Conservation (phyloP, 2,888 invertebrate genomes). For the Lacanobia oleracea region DNA sequence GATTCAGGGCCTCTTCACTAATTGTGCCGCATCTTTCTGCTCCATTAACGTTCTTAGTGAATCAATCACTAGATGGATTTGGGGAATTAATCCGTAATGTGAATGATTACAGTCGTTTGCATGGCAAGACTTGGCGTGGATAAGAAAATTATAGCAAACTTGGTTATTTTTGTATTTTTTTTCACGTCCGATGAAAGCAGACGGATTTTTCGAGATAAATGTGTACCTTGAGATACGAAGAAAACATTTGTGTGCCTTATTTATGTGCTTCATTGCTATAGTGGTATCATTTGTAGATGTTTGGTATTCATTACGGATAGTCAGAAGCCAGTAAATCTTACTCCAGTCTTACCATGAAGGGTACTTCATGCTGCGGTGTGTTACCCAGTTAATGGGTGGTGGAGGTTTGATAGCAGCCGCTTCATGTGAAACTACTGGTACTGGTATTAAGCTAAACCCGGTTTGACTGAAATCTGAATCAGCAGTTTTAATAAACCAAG, state of each 20-base stretch:
- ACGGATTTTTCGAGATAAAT: not conserved
- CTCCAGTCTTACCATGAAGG: no score
- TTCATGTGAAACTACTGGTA: no score
- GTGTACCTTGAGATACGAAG: not conserved
- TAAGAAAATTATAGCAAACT: conserved; percentile 15
- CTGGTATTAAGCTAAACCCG: no score
- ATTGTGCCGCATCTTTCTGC: conserved; percentile 57
- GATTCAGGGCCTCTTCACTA: conserved; percentile 55
- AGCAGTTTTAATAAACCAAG: no score
- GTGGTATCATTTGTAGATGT: no score
- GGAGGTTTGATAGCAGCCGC: no score
- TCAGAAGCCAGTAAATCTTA: no score
- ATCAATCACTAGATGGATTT: conserved; percentile 66
- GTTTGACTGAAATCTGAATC: no score
- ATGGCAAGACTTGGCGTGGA: conserved; percentile 57
- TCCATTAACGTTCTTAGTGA: conserved; percentile 58
- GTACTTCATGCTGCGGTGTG: no score
- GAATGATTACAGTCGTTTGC: conserved; percentile 55
- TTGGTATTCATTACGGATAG: no score
- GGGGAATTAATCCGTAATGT: conserved; percentile 57
- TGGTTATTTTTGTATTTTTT: conserved; percentile 1
- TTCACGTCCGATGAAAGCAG: not conserved
- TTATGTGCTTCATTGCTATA: no score
- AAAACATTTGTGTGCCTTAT: not conserved
- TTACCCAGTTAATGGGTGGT: no score